A percentile compares a stretch with the other conserved stretches of the same genome.
These are phyloP conservation scores for Tamandua tetradactyla DNA, from an alignment of 2,797 vertebrate genomes.

Conservation along the genomic window DNA sequence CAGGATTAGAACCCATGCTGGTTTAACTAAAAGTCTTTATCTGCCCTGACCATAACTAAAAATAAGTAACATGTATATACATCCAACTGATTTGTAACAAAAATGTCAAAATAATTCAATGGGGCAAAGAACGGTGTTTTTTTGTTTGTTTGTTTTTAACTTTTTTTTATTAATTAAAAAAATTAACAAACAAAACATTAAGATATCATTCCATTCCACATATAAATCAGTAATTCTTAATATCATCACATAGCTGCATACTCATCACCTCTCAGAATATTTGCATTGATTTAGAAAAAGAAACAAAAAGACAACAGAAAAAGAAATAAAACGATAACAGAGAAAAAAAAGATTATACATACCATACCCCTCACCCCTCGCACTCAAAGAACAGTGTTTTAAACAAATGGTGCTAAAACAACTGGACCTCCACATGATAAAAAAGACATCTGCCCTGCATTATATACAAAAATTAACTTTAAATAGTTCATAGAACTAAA, in stretches of 20 bases:
- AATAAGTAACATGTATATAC: not conserved
- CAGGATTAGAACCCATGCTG: not conserved
- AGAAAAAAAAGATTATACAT: too few species aligned
- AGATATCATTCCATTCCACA: too few species aligned
- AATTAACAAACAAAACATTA: too few species aligned
- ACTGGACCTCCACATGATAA: not conserved
- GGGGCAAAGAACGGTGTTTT: not conserved
- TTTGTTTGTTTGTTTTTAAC: too few species aligned
- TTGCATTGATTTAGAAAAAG: too few species aligned
- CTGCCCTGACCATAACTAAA: not conserved
- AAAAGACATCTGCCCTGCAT: not conserved
- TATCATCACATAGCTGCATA: too few species aligned
- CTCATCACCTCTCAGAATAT: too few species aligned
- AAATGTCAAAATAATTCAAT: not conserved
- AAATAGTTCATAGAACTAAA: not conserved
- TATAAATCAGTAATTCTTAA: too few species aligned
- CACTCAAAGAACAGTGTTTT: not conserved
- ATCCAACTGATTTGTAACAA: not conserved
- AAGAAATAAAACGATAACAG: too few species aligned
- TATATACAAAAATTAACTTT: not conserved
- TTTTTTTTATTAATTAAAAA: too few species aligned
- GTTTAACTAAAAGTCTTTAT: slow-evolving; percentile 26
- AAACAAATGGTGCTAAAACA: not conserved
- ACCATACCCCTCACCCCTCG: too few species aligned
- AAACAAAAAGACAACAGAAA: too few species aligned